Percentiles rank a stretch among this genome's conserved stretches.
These are phyloP conservation scores for Aphis gossypii DNA, from an alignment of 1,140 invertebrate genomes.

Conservation along the genomic window DNA sequence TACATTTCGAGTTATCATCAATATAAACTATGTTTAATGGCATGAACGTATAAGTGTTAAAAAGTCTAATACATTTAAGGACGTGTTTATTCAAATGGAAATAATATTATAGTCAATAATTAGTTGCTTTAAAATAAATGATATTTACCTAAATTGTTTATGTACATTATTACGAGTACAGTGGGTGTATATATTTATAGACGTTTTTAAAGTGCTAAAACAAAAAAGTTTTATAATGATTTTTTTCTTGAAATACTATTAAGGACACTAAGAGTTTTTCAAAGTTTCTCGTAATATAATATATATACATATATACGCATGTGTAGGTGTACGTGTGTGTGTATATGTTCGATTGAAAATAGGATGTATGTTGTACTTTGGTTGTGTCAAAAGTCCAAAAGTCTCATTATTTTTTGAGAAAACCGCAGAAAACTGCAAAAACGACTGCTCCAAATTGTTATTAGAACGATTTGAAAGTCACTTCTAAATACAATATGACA, in stretches of 20 bases:
- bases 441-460: not conserved
- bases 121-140: not conserved
- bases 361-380: not conserved
- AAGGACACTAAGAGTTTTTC: not conserved
- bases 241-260: not conserved
- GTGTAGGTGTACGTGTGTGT: not conserved
- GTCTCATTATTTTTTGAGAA: constrained; percentile 17
- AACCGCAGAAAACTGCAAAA: constrained; percentile 4
- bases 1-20: not conserved
- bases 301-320: not conserved
- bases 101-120: not conserved
- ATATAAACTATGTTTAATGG: not conserved
- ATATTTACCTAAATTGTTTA: not conserved
- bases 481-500: not conserved
- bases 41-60: not conserved
- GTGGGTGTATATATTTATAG: not conserved
- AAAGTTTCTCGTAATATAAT: not conserved
- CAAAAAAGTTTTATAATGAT: constrained; percentile 6
- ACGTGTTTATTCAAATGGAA: not conserved
- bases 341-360: not conserved
- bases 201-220: not conserved
- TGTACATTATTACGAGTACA: not conserved
- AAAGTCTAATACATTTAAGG: not conserved
- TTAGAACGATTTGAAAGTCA: constrained; percentile 12
- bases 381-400: constrained; percentile 8